These are phyloP conservation scores for Naja naja DNA, from an alignment of 2,113 vertebrate genomes.

Conservation along the genomic window DNA sequence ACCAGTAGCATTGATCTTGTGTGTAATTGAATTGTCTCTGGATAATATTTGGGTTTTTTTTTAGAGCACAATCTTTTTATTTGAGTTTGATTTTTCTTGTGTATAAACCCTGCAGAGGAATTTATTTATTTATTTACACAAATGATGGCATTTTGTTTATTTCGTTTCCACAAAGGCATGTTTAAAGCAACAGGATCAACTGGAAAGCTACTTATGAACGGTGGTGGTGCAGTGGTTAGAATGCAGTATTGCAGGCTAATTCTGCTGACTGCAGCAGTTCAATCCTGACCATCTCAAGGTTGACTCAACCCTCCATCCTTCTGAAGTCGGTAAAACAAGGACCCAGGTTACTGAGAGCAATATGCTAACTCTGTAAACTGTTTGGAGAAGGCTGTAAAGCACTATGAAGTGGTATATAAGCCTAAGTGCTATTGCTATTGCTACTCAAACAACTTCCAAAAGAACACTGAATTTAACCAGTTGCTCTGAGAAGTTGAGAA, in stretches of 20 bases:
- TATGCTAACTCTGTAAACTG: no score
- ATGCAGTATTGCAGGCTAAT: no score
- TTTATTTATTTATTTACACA: slow-evolving; percentile 8
- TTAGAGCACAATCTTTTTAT: slow-evolving; percentile 44
- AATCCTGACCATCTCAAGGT: no score
- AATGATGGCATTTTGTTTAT: neutral
- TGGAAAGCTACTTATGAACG: neutral
- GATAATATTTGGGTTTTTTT: slow-evolving; percentile 47
- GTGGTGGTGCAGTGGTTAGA: no score
- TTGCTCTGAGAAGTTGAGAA: neutral
- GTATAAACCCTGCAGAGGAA: neutral
- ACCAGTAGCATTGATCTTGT: slow-evolving; percentile 49
- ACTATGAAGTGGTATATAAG: no score
- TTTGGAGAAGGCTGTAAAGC: no score
- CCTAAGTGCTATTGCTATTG: no score
- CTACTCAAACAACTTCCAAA: neutral
- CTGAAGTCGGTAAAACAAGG: no score
- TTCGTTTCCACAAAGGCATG: neutral
- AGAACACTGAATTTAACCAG: neutral
- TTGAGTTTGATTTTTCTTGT: slow-evolving; percentile 25
- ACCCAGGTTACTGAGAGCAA: no score
- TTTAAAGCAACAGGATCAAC: neutral
- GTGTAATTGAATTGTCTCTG: slow-evolving; percentile 55
- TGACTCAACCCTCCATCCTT: no score
- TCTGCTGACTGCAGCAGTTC: no score